A percentile compares a stretch with the other conserved stretches of the same genome.
These are phyloP conservation scores for Heteropelma amictum DNA, from an alignment of 2,888 invertebrate species.

Conservation along the genomic window DNA sequence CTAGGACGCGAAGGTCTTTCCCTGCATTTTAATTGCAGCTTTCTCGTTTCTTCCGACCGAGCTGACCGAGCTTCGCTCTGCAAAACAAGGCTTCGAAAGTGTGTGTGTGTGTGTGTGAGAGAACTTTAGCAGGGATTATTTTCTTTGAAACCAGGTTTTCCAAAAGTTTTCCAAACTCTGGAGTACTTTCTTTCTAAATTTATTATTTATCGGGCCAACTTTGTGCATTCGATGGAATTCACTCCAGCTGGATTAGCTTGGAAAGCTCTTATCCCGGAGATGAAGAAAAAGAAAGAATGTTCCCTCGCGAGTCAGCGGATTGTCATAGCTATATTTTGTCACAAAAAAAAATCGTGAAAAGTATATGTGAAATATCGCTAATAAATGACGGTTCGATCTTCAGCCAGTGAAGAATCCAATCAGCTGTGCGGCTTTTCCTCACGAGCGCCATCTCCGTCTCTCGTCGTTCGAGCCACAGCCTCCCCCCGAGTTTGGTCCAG, in stretches of 20 bases:
- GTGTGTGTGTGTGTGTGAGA: neutral
- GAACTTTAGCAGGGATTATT: conserved; percentile 28
- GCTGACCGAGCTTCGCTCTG: conserved; percentile 23
- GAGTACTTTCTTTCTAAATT: conserved; percentile 25
- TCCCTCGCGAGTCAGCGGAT: neutral
- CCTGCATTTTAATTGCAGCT: conserved; percentile 51
- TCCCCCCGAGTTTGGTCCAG: no score
- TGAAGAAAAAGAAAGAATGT: neutral
- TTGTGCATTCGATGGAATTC: conserved; percentile 13
- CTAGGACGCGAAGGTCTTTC: conserved; percentile 18
- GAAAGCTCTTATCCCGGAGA: neutral
- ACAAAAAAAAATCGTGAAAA: no score
- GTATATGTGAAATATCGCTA: neutral
- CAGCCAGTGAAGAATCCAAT: conserved; percentile 12
- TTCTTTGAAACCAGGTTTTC: conserved; percentile 16
- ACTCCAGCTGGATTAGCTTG: neutral
- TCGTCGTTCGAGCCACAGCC: no score
- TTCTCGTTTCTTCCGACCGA: conserved; percentile 22
- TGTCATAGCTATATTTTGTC: no score
- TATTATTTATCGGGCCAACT: conserved; percentile 38
- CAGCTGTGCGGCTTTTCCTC: neutral
- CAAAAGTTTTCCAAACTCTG: conserved; percentile 35
- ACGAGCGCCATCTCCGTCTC: neutral
- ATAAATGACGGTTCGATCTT: neutral
- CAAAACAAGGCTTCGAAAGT: neutral